Conservation (phyloP, 1,140 invertebrate genomes). For the Caerostris darwini region DNA sequence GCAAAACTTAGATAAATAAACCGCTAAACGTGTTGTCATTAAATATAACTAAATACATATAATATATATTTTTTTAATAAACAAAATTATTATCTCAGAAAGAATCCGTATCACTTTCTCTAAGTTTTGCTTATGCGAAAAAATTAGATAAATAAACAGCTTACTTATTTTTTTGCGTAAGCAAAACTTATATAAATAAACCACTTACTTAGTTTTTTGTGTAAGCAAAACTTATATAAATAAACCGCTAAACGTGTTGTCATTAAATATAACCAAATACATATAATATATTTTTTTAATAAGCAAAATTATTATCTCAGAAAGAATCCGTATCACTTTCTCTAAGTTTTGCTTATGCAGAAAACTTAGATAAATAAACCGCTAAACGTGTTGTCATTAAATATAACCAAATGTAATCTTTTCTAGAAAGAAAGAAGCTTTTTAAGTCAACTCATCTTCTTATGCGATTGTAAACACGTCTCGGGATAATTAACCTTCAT, state of each 20-base stretch:
- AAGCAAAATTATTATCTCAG: not conserved
- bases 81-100: not conserved
- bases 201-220: not conserved
- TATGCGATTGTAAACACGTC: conserved; percentile 74
- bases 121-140: conserved; percentile 29
- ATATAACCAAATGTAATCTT: conserved; percentile 53
- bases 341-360: not conserved
- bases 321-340: conserved; percentile 40
- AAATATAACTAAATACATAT: conserved; percentile 44
- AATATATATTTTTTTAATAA: too few species aligned
- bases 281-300: not conserved
- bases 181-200: not conserved
- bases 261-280: conserved; percentile 57
- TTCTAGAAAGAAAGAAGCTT: conserved; percentile 48
- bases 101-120: conserved; percentile 26
- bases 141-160: not conserved
- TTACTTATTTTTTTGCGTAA: too few species aligned
- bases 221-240: too few species aligned
- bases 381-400: conserved; percentile 51
- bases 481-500: conserved; percentile 74
- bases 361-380: conserved; percentile 42
- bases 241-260: conserved; percentile 37
- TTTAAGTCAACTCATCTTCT: conserved; percentile 66
- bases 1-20: too few species aligned
- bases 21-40: conserved; percentile 45